These are phyloP conservation scores for Colletes latitarsis DNA, from an alignment of 1,140 invertebrate species.

Conservation along the genomic window DNA sequence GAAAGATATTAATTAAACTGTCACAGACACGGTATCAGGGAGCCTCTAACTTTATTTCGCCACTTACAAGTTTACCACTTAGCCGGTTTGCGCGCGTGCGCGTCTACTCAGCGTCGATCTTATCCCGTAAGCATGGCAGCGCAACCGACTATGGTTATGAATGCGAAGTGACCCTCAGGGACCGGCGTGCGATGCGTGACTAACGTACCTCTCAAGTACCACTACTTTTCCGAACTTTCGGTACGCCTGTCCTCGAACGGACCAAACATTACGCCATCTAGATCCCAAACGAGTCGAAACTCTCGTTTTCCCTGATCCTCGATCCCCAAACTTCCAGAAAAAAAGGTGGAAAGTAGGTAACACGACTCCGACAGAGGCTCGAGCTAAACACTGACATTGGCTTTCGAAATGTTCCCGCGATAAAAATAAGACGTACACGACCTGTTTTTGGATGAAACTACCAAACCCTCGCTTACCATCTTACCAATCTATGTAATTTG, in stretches of 20 bases:
- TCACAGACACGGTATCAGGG: slow-evolving; percentile 76
- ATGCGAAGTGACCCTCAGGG: slow-evolving; percentile 17
- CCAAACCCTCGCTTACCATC: no score
- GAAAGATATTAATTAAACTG: slow-evolving; percentile 81
- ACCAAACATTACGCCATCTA: not conserved
- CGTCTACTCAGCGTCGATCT: not conserved
- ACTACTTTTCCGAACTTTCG: no score
- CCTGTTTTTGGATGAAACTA: no score
- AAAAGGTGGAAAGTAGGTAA: not conserved
- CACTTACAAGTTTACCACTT: slow-evolving; percentile 80
- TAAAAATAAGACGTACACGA: no score
- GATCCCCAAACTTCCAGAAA: not conserved
- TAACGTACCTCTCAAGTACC: not conserved
- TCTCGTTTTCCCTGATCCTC: not conserved
- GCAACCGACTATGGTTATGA: slow-evolving; percentile 13
- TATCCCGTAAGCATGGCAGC: slow-evolving; percentile 12
- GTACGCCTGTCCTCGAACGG: not conserved
- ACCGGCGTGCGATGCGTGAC: slow-evolving; percentile 21
- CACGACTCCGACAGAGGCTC: not conserved
- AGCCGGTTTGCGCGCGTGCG: slow-evolving; percentile 30
- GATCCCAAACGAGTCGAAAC: not conserved
- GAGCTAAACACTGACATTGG: not conserved
- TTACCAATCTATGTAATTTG: no score
- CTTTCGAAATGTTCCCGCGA: no score
- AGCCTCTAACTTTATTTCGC: slow-evolving; percentile 78